phyloP scores from a whole-genome alignment of 2,888 invertebrate species.

The Scaptomyza parva region DNA sequence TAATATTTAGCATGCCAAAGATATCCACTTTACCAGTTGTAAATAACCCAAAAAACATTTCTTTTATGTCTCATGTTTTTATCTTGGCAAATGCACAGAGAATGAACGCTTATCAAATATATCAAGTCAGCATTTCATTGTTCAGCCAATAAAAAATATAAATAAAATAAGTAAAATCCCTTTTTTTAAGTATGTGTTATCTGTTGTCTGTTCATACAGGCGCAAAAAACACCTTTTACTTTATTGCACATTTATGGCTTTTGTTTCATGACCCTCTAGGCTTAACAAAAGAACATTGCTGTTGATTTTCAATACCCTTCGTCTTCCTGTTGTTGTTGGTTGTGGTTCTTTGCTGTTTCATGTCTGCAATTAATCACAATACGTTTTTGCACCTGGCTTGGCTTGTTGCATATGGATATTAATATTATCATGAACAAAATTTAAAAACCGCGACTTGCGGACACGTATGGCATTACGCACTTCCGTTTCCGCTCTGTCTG shows the following conservation, averaged over 20 bases:
- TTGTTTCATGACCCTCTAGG: slow-evolving; percentile 52
- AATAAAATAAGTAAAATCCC: neutral
- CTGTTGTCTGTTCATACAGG: slow-evolving; percentile 4
- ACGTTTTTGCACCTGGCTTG: slow-evolving; percentile 65
- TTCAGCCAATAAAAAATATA: slow-evolving; percentile 9
- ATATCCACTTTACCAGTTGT: no score
- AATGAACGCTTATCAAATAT: slow-evolving; percentile 9
- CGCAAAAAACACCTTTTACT: slow-evolving; percentile 45
- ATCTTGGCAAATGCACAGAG: slow-evolving; percentile 20
- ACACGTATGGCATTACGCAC: slow-evolving; percentile 73
- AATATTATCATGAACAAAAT: neutral
- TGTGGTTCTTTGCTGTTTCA: slow-evolving; percentile 42
- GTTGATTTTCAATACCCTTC: slow-evolving; percentile 22
- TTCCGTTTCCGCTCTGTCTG: slow-evolving; percentile 64
- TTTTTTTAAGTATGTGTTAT: slow-evolving; percentile 12
- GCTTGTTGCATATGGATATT: slow-evolving; percentile 8
- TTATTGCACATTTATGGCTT: slow-evolving; percentile 74
- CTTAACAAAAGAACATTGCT: slow-evolving; percentile 49
- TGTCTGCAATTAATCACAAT: slow-evolving; percentile 74
- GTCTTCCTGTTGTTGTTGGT: slow-evolving; percentile 9
- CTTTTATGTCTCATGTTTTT: no score
- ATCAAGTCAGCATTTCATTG: slow-evolving; percentile 23
- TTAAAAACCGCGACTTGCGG: slow-evolving; percentile 19
- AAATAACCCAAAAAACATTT: no score
- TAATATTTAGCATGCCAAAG: no score